Conservation (phyloP, 2,113 vertebrate genomes). For the Tinamus guttatus region DNA sequence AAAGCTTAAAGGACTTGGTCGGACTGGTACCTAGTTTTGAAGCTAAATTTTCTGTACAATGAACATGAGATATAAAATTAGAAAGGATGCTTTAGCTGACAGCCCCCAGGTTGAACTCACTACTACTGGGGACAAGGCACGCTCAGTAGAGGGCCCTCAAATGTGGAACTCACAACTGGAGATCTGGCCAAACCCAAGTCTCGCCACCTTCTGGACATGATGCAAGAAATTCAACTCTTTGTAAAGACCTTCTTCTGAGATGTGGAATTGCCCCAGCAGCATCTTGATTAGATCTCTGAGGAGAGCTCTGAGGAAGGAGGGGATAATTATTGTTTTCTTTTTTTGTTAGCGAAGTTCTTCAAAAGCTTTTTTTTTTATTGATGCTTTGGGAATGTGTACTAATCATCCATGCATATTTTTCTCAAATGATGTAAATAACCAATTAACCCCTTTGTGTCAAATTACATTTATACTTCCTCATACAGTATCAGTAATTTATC, state of each 20-base stretch:
- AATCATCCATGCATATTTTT: slow-evolving; percentile 35
- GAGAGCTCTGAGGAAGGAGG: slow-evolving; percentile 72
- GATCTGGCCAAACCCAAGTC: slow-evolving; percentile 64
- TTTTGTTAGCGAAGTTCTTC: slow-evolving; percentile 47
- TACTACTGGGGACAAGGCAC: slow-evolving; percentile 72
- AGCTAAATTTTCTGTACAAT: neutral
- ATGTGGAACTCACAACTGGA: slow-evolving; percentile 68
- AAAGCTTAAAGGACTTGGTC: slow-evolving; percentile 21
- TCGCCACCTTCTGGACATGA: slow-evolving; percentile 73
- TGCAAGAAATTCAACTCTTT: slow-evolving; percentile 75
- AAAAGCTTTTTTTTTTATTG: slow-evolving; percentile 43
- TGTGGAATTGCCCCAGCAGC: slow-evolving; percentile 71
- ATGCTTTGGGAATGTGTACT: slow-evolving; percentile 59
- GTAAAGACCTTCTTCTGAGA: slow-evolving; percentile 73
- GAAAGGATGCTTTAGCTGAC: slow-evolving; percentile 16
- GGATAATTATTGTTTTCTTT: slow-evolving; percentile 71
- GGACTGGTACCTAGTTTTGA: slow-evolving; percentile 11
- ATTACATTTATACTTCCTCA: neutral
- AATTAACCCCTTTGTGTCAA: neutral
- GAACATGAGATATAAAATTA: neutral
- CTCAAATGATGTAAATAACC: neutral
- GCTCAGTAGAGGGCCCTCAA: slow-evolving; percentile 72
- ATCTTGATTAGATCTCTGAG: slow-evolving; percentile 73
- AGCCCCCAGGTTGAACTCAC: slow-evolving; percentile 52
- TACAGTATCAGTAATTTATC: neutral